Conservation (phyloP, 2,888 invertebrate genomes). For the Andrena flavipes region DNA sequence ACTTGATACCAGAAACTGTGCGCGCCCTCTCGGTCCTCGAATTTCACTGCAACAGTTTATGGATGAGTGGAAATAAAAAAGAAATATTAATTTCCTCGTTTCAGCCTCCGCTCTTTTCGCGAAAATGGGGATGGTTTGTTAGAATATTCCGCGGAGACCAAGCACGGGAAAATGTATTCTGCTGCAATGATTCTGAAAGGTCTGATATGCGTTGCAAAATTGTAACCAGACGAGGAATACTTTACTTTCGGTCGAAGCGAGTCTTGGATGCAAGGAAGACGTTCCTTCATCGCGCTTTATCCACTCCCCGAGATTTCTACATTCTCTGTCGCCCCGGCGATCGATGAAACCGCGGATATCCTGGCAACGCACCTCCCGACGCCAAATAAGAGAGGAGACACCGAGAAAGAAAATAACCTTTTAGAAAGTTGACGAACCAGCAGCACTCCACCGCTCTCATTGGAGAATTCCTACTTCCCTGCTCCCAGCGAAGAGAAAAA, state of each 20-base stretch:
- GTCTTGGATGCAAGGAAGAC: constrained; percentile 1
- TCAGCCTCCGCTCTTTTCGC: background rate
- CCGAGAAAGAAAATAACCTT: constrained; percentile 33
- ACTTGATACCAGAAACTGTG: background rate
- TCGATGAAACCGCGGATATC: constrained; percentile 57
- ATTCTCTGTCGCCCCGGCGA: constrained; percentile 31
- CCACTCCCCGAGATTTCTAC: constrained; percentile 4
- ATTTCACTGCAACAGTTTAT: background rate
- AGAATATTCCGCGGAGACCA: background rate
- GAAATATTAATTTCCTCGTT: background rate
- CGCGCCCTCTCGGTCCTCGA: background rate
- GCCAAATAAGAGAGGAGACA: constrained; percentile 23
- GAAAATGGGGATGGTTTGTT: background rate
- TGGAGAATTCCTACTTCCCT: background rate
- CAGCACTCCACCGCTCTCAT: background rate
- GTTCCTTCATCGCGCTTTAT: background rate
- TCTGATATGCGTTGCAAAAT: background rate
- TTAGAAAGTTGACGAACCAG: constrained; percentile 38
- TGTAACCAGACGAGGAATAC: background rate
- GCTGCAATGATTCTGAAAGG: background rate
- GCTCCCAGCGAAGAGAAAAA: background rate
- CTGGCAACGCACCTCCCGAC: constrained; percentile 39
- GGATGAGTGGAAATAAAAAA: background rate
- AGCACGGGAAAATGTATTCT: background rate
- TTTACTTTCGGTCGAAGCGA: background rate